Base-by-base conservation (phyloP, 92 coral and sea anemone species). In the Paragorgia papillata region DNA sequence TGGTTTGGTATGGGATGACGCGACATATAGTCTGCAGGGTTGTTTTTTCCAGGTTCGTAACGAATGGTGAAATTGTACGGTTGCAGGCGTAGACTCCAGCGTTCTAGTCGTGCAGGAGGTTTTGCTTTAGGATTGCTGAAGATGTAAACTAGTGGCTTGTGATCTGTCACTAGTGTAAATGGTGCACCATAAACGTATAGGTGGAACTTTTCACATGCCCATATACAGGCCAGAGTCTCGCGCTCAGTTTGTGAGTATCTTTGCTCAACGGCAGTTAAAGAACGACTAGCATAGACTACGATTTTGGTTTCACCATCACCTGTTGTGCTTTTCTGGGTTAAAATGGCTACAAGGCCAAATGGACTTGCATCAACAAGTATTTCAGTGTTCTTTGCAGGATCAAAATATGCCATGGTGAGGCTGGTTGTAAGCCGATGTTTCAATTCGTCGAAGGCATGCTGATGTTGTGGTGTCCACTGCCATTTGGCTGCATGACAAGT, bases 161-260 rank as follows among this genome's bases (percentile, higher is more conserved):
- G 63, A 18, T 57, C 63, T 57, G 63, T 57, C 18, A 57, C 30
- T 9, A 29, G 30, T 17, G 63, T 24, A 21, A 25, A 24, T 57
- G 12, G 63, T 29, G 30, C 34, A 5, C 63, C 63, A 57, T 57
- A 57, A 8, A 57, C 34, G 28, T 57, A 18, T 6, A 18, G 21
- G 39, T 77, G 74, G 50, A 77, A 64, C n/a, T 68, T 66, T 49
- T 77, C 74, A 15, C 82, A 77, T 31, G 69, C 82, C 59, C 82
- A 77, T 9, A 77, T 49, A 77, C 60, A 40, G 50, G 49, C 39
- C 1, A 77, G 21, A 10, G 82, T 62, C n/a, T 78, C 82, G 1
- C 75, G 75, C 26, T 78, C 82, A 15, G 73, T 76, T 62, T 76
- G 71, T 41, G 73, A 62, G 46, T 78, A 78, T 37, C 82, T 32